Evolutionary conservation across 2,797 vertebrate genomes (phyloP).

Genomic region (Pangasius krempfi): DNA sequence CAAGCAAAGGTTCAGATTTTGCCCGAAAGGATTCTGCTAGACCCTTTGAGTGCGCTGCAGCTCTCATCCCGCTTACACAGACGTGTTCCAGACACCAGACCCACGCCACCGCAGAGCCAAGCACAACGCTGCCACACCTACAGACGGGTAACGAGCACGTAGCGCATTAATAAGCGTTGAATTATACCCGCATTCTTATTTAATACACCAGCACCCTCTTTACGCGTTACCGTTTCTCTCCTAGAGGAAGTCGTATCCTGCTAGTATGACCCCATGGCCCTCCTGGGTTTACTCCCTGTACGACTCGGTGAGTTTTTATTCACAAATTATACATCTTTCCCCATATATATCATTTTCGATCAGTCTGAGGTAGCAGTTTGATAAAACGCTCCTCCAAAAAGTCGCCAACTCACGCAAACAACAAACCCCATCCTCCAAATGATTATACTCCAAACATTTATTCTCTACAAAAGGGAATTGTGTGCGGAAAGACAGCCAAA

Average conservation of each 20-base stretch:
- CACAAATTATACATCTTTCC: background rate
- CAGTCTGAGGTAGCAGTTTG: background rate
- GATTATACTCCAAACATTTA: background rate
- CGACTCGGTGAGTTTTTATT: conserved; percentile 87
- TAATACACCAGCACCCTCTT: background rate
- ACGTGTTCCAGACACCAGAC: conserved; percentile 73
- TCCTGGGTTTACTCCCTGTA: conserved; percentile 96
- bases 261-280: conserved; percentile 94
- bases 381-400: background rate
- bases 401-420: background rate
- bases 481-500: too few species aligned
- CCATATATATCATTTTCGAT: background rate
- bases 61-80: conserved; percentile 81
- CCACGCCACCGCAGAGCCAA: conserved; percentile 74
- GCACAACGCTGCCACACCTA: conserved; percentile 82
- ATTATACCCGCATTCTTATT: background rate
- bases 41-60: conserved; percentile 88
- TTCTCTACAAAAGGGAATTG: too few species aligned
- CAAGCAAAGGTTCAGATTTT: conserved; percentile 97
- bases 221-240: conserved; percentile 36
- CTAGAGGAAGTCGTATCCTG: conserved; percentile 92
- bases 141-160: conserved; percentile 78
- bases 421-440: background rate
- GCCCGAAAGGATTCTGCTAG: conserved; percentile 89
- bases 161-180: too few species aligned